A percentile compares a stretch with the other conserved stretches of the same genome.
Conservation (phyloP, 2,797 vertebrate genomes). For the Paramormyrops hopkinsi region DNA sequence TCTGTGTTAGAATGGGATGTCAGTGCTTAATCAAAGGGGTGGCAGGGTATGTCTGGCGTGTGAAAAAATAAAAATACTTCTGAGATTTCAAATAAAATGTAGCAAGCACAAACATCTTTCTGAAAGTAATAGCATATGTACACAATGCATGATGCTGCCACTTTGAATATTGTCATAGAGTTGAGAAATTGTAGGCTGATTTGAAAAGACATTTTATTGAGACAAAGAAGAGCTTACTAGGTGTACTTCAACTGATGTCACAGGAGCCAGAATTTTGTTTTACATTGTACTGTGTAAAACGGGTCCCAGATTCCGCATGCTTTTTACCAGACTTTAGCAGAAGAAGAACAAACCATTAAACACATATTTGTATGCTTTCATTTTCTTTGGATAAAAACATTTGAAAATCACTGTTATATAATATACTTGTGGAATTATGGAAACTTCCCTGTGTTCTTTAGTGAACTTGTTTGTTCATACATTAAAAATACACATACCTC, state of each 20-base stretch:
- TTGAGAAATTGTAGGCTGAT: background rate
- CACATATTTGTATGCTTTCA: background rate
- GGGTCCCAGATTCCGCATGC: background rate
- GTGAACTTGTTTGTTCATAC: background rate
- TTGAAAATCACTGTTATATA: background rate
- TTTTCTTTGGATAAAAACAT: background rate
- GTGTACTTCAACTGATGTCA: background rate
- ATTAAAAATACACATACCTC: background rate
- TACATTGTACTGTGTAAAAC: background rate
- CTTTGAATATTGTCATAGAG: background rate
- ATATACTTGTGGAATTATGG: background rate
- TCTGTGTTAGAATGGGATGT: background rate
- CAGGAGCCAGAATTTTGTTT: background rate
- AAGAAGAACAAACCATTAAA: background rate
- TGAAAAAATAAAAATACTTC: background rate
- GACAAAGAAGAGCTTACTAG: background rate
- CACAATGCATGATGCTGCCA: background rate
- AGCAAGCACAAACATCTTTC: background rate
- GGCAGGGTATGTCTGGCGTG: background rate
- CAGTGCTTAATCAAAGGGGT: slow-evolving; percentile 16
- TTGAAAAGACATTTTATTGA: background rate
- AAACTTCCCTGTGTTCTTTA: background rate
- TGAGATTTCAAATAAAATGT: background rate
- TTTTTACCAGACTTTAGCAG: background rate
- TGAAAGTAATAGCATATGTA: background rate